Evolutionary conservation across 2,113 vertebrate genomes (phyloP), one percentile per base, ranked within the genome.

Genomic region (Caloenas nicobarica): DNA sequence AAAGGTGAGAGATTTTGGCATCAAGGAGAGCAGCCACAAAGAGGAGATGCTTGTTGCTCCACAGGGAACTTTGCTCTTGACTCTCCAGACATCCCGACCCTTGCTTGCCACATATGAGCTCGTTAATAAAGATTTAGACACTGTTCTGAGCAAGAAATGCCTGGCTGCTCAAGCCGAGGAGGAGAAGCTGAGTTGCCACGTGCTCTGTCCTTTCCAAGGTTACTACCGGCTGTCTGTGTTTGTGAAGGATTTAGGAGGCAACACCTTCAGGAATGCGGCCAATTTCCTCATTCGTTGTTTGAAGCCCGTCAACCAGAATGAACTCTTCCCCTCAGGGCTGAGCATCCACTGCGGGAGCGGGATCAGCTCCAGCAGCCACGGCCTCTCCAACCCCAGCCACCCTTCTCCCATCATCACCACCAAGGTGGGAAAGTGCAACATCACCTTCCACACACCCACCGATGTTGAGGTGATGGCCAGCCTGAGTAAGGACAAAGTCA

Each of bases 181-280:
- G 10, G 90, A 97, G 13, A 90, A 71, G 44, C 84, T 99, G 57
- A 98, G 93, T 16, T 99, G 98, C 94, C 97, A 98, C 3, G 60
- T 98, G 42, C 95, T 98, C 36, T 98, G 98, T 38, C 98, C 98
- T 3, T 72, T 91, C 33, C 95, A 61, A 17, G 98, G 98, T 62
- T 98, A 97, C 85, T 98, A 98, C 88, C 87, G 95, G 22, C 96
- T 98, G 18, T 98, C 98, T 0, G 46, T 98, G 86, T 99, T 98
- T 28, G 98, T 98, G 72, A 98, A 98, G 36, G 98, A 98, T 84
- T 97, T 98, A 12, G 96, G 96, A 44, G 97, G 92, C 42, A 82
- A 74, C 14, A 94, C 89, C 46, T 98, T 98, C 91, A 97, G 98
- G 92, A 99, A 98, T 0, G 65, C 11, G 0, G 98, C 97, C 3